These are phyloP conservation scores for Prionailurus viverrinus DNA, from an alignment of 2,113 vertebrate genomes.

Conservation along the genomic window DNA sequence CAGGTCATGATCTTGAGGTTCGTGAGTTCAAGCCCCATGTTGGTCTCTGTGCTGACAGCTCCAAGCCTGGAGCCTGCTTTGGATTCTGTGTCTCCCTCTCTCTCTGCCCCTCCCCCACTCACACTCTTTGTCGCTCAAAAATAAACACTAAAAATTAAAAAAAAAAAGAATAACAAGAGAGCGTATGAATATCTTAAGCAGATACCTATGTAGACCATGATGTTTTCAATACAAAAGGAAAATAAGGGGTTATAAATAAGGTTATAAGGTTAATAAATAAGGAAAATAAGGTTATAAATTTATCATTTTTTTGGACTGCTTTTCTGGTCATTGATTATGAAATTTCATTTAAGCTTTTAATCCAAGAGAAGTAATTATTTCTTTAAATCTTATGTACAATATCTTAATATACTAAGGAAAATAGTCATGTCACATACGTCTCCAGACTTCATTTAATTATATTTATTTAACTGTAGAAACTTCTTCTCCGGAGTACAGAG, in stretches of 20 bases:
- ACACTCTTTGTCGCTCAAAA: no score
- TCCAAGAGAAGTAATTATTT: background rate
- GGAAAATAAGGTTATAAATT: background rate
- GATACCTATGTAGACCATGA: background rate
- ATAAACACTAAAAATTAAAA: no score
- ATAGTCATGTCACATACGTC: background rate
- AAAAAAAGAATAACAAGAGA: background rate
- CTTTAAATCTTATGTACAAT: background rate
- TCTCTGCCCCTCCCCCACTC: no score
- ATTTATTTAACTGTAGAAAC: slow-evolving; percentile 25
- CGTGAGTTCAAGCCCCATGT: no score
- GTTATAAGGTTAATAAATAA: background rate
- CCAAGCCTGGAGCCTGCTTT: no score
- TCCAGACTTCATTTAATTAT: background rate
- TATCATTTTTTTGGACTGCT: background rate
- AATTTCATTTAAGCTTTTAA: background rate
- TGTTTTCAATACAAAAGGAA: background rate
- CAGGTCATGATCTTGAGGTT: no score
- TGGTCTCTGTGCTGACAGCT: no score
- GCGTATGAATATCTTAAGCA: background rate
- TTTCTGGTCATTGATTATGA: background rate
- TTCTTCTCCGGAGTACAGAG: background rate
- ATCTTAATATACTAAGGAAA: background rate
- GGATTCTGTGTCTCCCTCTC: no score
- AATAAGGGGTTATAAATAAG: background rate